These are phyloP conservation scores for Sarcophaga caerulescens DNA, from an alignment of 2,888 invertebrate species.

Conservation along the genomic window DNA sequence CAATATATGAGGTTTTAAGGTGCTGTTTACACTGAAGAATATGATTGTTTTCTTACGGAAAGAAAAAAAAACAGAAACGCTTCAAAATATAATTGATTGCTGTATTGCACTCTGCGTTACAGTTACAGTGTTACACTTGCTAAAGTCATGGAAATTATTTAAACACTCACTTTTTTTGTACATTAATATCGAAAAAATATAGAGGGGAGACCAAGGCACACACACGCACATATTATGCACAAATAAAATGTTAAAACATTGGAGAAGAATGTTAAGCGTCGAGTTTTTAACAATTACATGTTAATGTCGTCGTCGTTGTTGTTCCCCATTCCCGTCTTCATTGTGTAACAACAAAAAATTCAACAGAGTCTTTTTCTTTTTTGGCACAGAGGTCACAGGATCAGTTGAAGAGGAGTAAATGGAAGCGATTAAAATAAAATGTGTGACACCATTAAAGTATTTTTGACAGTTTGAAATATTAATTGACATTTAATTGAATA, in stretches of 20 bases:
- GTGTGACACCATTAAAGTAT: slow-evolving; percentile 69
- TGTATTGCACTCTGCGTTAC: not conserved
- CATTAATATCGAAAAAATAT: not conserved
- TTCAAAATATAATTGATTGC: slow-evolving; percentile 16
- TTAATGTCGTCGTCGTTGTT: not conserved
- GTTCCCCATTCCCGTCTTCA: too few species aligned
- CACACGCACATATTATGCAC: not conserved
- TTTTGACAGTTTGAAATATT: slow-evolving; percentile 70
- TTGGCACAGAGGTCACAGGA: slow-evolving; percentile 7
- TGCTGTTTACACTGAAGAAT: not conserved
- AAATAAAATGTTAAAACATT: not conserved
- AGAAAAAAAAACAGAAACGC: not conserved
- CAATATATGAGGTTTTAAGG: slow-evolving; percentile 20
- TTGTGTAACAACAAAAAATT: too few species aligned
- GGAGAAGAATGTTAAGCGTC: not conserved
- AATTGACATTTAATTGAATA: slow-evolving; percentile 71
- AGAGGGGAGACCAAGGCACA: not conserved
- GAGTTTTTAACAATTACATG: slow-evolving; percentile 17
- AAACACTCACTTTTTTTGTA: slow-evolving; percentile 6
- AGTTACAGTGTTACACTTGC: slow-evolving; percentile 34
- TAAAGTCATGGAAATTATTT: slow-evolving; percentile 24
- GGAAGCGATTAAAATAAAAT: slow-evolving; percentile 40
- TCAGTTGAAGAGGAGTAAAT: slow-evolving; percentile 63
- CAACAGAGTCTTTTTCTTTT: not conserved
- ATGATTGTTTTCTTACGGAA: not conserved